Evolutionary conservation across 30 jellyfish, hydroid and myxozoan genomes (phyloP), one percentile per base, ranked within the genome.

Genomic region (Pseudorhiza aurosa): DNA sequence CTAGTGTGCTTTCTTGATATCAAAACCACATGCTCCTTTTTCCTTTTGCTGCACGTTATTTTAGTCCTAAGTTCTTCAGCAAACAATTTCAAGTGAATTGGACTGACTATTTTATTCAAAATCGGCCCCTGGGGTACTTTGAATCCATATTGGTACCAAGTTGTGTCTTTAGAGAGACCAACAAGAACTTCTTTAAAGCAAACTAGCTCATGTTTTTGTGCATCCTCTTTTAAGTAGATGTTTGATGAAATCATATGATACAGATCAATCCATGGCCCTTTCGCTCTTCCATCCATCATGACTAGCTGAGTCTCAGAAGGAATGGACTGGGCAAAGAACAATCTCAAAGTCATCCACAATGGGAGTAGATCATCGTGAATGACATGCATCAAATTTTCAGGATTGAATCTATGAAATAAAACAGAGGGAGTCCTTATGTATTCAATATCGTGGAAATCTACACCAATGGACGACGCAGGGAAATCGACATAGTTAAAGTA

Each of bases 141-240:
- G 32, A 87, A 94, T 12, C 99, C 99, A 58, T 94, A 94, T 39
- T 94, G 97, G 60, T 94, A 94, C 99, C 99, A 94, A 12, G 96
- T 87, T 27, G 95, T 50, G 10, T 81, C 94, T 36, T 94, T 87
- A 9, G 92, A 74, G 19, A 94, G 47, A 2, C 99, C 97, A 31
- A 94, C 95, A 43, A 82, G 30, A n/a, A 56, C 92, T 18, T 87
- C 88, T 51, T 73, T 75, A 63, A 94, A 94, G 50, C 97, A 87
- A 2, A 82, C 58, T 65, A 87, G 58, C 45, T 47, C 88, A 12
- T 29, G 27, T 4, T 31, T 63, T 9, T 82, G 30, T 6, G 82
- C 40, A 58, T 94, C 65, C 12, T 37, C 63, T 36, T 53, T 75
- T 8, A 26, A 28, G 37, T 49, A 19, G 24, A 57, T 26, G 32